phyloP scores from a whole-genome alignment of 2,888 invertebrate species.

The Dynastes tityus region DNA sequence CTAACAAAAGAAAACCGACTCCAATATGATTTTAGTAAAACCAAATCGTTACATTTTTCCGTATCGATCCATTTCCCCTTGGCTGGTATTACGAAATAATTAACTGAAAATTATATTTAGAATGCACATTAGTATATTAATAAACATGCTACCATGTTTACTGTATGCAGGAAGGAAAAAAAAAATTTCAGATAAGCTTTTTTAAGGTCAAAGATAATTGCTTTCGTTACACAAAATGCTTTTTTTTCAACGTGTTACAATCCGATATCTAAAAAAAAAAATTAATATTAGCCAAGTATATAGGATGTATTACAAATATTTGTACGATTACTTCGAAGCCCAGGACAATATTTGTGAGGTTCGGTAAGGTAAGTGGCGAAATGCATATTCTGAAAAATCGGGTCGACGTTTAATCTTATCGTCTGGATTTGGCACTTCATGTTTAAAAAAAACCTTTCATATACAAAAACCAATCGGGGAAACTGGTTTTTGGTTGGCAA shows the following conservation, averaged over 20 bases:
- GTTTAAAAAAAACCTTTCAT: not conserved
- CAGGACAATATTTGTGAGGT: not conserved
- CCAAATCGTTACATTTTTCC: no score
- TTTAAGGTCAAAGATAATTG: constrained; percentile 37
- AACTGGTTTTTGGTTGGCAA: not conserved
- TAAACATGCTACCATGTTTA: constrained; percentile 19
- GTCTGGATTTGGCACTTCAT: not conserved
- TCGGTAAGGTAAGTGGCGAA: constrained; percentile 31
- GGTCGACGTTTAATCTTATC: constrained; percentile 16
- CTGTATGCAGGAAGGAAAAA: constrained; percentile 28
- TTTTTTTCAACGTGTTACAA: not conserved
- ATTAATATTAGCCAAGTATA: not conserved
- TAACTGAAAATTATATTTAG: not conserved
- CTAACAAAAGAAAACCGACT: no score
- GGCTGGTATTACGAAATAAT: not conserved
- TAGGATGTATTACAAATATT: constrained; percentile 26
- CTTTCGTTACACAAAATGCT: constrained; percentile 3
- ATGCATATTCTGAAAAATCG: constrained; percentile 8
- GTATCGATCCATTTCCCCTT: no score
- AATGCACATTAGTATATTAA: not conserved
- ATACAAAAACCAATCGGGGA: not conserved
- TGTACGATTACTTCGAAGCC: not conserved
- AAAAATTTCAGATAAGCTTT: constrained; percentile 12
- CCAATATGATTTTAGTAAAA: no score
- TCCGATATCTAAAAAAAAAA: not conserved